phyloP scores from a whole-genome alignment of 2,113 vertebrate genomes.

The Hylia prasina region DNA sequence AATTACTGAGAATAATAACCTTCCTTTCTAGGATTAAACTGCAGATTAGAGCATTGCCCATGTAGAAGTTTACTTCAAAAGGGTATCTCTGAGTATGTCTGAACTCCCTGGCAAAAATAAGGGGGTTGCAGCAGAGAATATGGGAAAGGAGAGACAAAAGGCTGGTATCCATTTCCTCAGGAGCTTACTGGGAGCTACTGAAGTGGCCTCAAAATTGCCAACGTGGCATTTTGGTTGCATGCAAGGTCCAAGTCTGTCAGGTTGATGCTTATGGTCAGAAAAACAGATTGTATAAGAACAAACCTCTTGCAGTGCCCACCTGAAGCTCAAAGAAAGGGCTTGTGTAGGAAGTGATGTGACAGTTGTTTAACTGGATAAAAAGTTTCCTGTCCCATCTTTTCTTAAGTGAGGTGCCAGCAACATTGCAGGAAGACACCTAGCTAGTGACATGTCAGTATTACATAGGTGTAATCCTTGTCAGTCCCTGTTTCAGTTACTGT shows the following conservation, averaged over 20 bases:
- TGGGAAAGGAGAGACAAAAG: not conserved
- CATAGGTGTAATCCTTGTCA: fast-evolving
- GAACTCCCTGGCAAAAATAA: not conserved
- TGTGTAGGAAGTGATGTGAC: not conserved
- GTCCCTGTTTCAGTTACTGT: not conserved
- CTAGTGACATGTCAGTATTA: not conserved
- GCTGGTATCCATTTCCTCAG: not conserved
- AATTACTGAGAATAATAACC: slow-evolving; percentile 24
- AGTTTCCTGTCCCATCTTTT: not conserved
- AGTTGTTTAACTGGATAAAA: not conserved
- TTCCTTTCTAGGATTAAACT: not conserved
- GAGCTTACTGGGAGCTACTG: not conserved
- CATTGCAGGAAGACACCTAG: not conserved
- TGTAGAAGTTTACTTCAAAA: not conserved
- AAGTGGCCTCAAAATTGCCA: not conserved
- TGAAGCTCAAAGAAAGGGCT: not conserved
- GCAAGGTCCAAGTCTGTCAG: not conserved
- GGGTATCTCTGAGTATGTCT: not conserved
- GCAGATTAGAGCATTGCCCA: not conserved
- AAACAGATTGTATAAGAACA: not conserved
- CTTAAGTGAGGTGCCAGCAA: not conserved
- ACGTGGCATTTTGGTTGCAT: fast-evolving
- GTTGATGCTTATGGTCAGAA: not conserved
- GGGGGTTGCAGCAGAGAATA: not conserved
- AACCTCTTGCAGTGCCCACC: not conserved